Evolutionary conservation across 1,140 invertebrate species (phyloP), one percentile per base, ranked within the genome.

Genomic region (Procambarus clarkii): DNA sequence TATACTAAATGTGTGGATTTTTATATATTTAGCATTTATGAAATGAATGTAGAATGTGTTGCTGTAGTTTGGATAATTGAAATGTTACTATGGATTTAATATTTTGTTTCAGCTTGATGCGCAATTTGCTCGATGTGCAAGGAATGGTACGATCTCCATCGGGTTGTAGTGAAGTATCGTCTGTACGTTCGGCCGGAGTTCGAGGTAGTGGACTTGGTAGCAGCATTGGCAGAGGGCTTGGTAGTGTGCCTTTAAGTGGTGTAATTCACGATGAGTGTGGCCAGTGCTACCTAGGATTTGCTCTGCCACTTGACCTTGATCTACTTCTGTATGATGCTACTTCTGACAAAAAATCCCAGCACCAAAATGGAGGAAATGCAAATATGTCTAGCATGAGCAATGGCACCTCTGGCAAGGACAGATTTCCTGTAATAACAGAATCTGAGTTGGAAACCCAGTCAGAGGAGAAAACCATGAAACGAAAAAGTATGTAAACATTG

Each of bases 271-370:
- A 77, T 93, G 93, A 86, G 93, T 93, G 79, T 71, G 93, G 78
- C 91, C 94, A 88, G 77, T 96, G 95, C 93, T 97, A 97, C 93
- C 96, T 97, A 95, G 97, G 98, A 46, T 97, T 98, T 69, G 96
- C 96, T 94, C 94, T 98, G 93, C 97, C 97, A 2, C 95, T 95
- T 88, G 96, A 96, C 93, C 94, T 97, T 2, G 94, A 95, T 7
- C 95, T 96, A 71, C 95, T 98, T 84, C 97, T 98, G 94, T 96
- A 82, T 76, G 79, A 89, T 86, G 88, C 77, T 54, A n/a, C 77
- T 9, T n/a, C 48, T 18, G 87, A 85, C 77, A 92, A 83, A 48
- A 86, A 69, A 4, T 69, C 44, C 3, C 77, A 46, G 60, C 81
- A 60, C 15, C 46, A 74, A 46, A 74, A 76, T n/a, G 79, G n/a